These are phyloP conservation scores for Drosophila recens DNA, from an alignment of 2,888 invertebrate species.

Conservation along the genomic window DNA sequence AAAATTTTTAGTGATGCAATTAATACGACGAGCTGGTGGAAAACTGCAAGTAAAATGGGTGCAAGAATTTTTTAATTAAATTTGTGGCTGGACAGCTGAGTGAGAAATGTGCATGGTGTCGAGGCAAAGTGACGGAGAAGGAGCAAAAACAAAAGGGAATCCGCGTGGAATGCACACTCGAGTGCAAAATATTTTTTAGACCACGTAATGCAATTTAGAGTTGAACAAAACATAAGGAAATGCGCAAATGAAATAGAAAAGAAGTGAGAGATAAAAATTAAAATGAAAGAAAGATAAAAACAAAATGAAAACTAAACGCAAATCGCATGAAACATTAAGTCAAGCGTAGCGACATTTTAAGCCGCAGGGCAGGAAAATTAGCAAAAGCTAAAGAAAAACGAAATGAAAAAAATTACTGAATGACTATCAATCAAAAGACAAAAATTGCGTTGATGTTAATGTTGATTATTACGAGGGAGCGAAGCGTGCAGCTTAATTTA, in stretches of 20 bases:
- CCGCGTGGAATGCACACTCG: slow-evolving; percentile 52
- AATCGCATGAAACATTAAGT: slow-evolving; percentile 71
- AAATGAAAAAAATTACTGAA: slow-evolving; percentile 32
- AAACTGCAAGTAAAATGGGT: slow-evolving; percentile 56
- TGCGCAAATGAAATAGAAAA: slow-evolving; percentile 23
- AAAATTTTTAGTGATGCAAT: slow-evolving; percentile 77
- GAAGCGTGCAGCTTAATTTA: slow-evolving; percentile 70
- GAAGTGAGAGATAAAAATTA: slow-evolving; percentile 6
- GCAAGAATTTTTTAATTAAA: slow-evolving; percentile 79
- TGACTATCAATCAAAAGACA: slow-evolving; percentile 77
- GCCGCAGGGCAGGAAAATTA: slow-evolving; percentile 35
- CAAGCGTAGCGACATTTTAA: slow-evolving; percentile 62
- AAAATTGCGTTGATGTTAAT: slow-evolving; percentile 40
- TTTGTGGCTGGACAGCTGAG: slow-evolving; percentile 76
- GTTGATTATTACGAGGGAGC: slow-evolving; percentile 63
- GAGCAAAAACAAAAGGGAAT: neutral
- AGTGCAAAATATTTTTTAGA: slow-evolving; percentile 58
- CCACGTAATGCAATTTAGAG: slow-evolving; percentile 74
- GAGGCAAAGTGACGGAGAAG: neutral
- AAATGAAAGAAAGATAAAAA: neutral
- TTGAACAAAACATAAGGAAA: slow-evolving; percentile 58
- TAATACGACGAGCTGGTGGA: slow-evolving; percentile 58
- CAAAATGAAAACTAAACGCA: slow-evolving; percentile 32
- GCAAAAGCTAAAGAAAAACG: slow-evolving; percentile 17
- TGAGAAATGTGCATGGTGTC: slow-evolving; percentile 59